Conservation (phyloP, 2,888 invertebrate genomes). For the Dynastes grantii region DNA sequence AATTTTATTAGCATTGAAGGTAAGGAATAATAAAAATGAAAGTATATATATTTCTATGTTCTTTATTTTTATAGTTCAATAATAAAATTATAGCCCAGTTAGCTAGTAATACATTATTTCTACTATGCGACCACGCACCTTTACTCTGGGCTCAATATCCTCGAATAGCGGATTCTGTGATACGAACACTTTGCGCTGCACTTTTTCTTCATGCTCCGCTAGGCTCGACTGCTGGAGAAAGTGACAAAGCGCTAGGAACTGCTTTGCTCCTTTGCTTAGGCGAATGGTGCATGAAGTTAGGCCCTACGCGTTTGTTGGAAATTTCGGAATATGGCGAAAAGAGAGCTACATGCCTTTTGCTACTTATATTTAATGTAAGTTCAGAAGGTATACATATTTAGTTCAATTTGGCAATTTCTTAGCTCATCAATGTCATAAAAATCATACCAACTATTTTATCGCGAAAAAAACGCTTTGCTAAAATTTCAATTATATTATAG, state of each 20-base stretch:
- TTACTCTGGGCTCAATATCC: constrained; percentile 82
- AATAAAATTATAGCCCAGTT: constrained; percentile 88
- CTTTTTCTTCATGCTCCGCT: constrained; percentile 71
- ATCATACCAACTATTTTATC: no score
- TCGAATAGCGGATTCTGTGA: constrained; percentile 75
- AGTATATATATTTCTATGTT: background rate
- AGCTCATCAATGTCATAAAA: background rate
- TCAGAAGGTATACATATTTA: background rate
- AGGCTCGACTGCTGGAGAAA: constrained; percentile 72
- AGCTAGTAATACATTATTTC: constrained; percentile 85
- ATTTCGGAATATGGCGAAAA: constrained; percentile 70
- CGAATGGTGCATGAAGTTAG: constrained; percentile 94
- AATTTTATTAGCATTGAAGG: constrained; percentile 79
- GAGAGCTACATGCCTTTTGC: constrained; percentile 71
- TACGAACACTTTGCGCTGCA: constrained; percentile 72
- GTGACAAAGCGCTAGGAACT: constrained; percentile 82
- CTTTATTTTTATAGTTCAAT: constrained; percentile 75
- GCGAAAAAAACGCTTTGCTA: background rate
- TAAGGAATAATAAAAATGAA: constrained; percentile 65
- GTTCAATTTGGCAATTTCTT: background rate
- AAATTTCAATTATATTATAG: no score
- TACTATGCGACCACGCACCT: constrained; percentile 86
- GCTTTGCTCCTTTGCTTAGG: constrained; percentile 91
- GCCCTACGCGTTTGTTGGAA: constrained; percentile 77
- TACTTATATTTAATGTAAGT: constrained; percentile 83